These are phyloP conservation scores for Ariolimax columbianus DNA, from an alignment of 2,888 invertebrate species.

Conservation along the genomic window DNA sequence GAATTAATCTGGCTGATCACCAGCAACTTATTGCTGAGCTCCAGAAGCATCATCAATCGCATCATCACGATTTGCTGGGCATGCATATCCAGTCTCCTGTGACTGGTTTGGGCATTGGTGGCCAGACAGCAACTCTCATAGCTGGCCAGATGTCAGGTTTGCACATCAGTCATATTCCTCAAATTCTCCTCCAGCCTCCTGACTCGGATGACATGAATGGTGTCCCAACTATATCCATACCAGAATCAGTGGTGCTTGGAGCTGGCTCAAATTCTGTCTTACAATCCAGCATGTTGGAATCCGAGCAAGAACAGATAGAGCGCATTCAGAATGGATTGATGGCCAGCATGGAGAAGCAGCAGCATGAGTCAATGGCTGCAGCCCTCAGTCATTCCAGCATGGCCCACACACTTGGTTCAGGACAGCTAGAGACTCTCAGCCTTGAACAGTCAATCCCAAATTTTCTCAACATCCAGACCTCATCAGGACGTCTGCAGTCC, in stretches of 20 bases:
- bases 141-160: conserved; percentile 26
- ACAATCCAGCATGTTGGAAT: conserved; percentile 23
- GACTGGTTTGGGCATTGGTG: conserved; percentile 1
- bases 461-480: conserved; percentile 55
- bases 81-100: conserved; percentile 31
- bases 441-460: conserved; percentile 38
- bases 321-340: conserved; percentile 52
- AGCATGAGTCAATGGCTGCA: conserved; percentile 38
- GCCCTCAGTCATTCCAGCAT: conserved; percentile 29
- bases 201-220: conserved; percentile 48
- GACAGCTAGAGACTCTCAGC: not conserved
- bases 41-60: conserved; percentile 61
- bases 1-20: conserved; percentile 41
- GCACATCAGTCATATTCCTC: conserved; percentile 41
- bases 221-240: conserved; percentile 48
- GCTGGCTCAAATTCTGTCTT: conserved; percentile 12
- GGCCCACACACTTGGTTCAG: conserved; percentile 31
- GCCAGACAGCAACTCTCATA: conserved; percentile 15
- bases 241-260: conserved; percentile 47
- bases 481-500: conserved; percentile 21
- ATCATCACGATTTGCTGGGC: conserved; percentile 33
- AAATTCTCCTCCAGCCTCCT: conserved; percentile 48
- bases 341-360: conserved; percentile 51
- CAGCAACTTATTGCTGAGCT: conserved; percentile 51
- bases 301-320: conserved; percentile 51